Base-by-base conservation (phyloP, 2,113 vertebrate species). In the Melanotaenia duboulayi region DNA sequence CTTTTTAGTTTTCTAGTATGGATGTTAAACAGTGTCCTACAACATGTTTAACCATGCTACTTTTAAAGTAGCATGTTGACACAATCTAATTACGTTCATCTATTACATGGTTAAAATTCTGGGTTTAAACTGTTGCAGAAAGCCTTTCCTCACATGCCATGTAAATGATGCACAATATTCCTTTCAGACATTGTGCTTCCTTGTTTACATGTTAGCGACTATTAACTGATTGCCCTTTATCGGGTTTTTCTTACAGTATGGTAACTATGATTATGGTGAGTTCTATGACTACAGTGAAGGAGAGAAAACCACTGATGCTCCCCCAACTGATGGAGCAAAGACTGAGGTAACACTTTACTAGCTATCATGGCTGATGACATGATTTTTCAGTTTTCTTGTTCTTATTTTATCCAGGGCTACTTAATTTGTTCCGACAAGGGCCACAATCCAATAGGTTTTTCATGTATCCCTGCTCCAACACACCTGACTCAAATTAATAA, bases 281-380 rank as follows among this genome's bases (percentile, higher is more conserved):
- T 54, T 70, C 88, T 98, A 98, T 95, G 96, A 98, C 80, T 97
- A 97, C 95, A 93, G 85, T 90, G 96, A 96, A 83, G 93, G 92
- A 92, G 95, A 93, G 73, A 87, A 95, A 93, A 92, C 95, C 92
- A 93, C 94, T 92, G 95, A 95, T 12, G 72, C 87, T 87, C 89
- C 95, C 85, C 91, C 96, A 78, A 93, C 94, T 0, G 94, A 95
- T 91, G 93, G 90, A 91, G 84, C 91, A 79, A 77, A 94, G 91
- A 85, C 93, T 22, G 95, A 98, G 97, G 97, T 99, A 97, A 96
- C 81, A 51, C 19, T 7, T 40, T 4, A 81, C 50, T 39, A 69
- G 32, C 4, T 35, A 28, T 28, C 6, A 28, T 28, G 28, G 28
- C 28, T 28, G 6, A 28, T 28, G 28, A 4, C 6, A 6, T 28